phyloP scores from a whole-genome alignment of 2,888 invertebrate genomes.

The Frankliniella fusca region DNA sequence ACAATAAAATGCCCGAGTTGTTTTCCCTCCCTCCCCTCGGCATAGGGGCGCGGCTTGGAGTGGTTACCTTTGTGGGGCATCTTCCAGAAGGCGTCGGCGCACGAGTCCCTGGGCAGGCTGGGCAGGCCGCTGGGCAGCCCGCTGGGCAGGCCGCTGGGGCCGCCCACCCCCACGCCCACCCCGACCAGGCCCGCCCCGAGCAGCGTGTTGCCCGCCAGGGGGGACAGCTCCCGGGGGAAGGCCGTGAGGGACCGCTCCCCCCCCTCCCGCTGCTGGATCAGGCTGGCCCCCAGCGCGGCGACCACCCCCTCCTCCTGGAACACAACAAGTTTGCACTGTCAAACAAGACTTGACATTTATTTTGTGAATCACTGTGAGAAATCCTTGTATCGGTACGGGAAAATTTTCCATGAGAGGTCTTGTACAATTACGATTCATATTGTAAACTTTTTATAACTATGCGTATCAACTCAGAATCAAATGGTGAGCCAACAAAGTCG shows the following conservation, averaged over 20 bases:
- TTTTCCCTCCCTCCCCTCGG: background rate
- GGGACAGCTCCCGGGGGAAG: constrained; percentile 19
- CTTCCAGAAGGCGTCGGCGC: constrained; percentile 73
- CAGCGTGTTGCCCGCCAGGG: constrained; percentile 46
- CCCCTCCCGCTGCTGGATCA: constrained; percentile 23
- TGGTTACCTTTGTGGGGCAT: constrained; percentile 80
- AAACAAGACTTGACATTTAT: too few relatives aligned
- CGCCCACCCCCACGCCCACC: constrained; percentile 39
- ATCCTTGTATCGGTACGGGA: too few relatives aligned
- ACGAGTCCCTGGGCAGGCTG: constrained; percentile 66
- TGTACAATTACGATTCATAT: too few relatives aligned
- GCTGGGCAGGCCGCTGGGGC: constrained; percentile 49
- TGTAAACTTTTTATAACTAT: too few relatives aligned
- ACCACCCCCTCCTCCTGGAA: constrained; percentile 16
- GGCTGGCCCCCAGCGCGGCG: constrained; percentile 17
- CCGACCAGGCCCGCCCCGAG: constrained; percentile 61
- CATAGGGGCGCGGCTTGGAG: background rate
- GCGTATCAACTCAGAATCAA: too few relatives aligned
- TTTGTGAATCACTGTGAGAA: too few relatives aligned
- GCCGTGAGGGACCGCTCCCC: background rate
- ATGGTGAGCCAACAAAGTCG: too few relatives aligned
- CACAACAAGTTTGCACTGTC: too few relatives aligned
- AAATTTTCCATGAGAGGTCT: too few relatives aligned
- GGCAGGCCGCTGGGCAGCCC: too few relatives aligned
- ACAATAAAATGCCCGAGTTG: too few relatives aligned